These are phyloP conservation scores for Scolopax mira DNA, from an alignment of 2,113 vertebrate species.

Conservation along the genomic window DNA sequence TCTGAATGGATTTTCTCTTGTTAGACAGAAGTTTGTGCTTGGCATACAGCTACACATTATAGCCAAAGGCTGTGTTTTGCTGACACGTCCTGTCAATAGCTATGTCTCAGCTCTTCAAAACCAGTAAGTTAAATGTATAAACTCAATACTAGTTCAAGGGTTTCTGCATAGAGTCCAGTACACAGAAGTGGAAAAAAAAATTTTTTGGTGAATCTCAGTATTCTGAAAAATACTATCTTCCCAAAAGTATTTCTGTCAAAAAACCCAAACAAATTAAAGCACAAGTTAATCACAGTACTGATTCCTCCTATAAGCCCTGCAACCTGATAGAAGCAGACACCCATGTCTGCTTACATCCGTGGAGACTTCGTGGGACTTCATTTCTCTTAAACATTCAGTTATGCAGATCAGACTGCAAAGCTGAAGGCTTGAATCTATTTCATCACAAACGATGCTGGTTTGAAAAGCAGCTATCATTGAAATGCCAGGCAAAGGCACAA, in stretches of 20 bases:
- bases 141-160: background rate
- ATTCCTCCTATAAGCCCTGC: background rate
- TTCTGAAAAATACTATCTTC: background rate
- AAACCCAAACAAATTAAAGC: background rate
- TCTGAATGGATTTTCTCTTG: constrained; percentile 20
- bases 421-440: background rate
- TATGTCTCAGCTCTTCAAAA: background rate
- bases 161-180: background rate
- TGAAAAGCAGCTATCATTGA: constrained; percentile 15
- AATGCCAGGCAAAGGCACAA: background rate
- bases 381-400: background rate
- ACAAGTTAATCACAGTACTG: background rate
- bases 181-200: background rate
- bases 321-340: background rate
- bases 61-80: background rate
- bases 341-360: background rate
- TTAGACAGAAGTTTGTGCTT: background rate
- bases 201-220: background rate
- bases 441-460: background rate
- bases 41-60: background rate
- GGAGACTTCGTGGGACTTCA: background rate
- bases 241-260: background rate
- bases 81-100: constrained; percentile 11
- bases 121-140: background rate
- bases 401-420: background rate